Percentiles rank a stretch among this genome's conserved stretches.
Conservation (phyloP, 1,140 invertebrate genomes). For the Drosophila albomicans region DNA sequence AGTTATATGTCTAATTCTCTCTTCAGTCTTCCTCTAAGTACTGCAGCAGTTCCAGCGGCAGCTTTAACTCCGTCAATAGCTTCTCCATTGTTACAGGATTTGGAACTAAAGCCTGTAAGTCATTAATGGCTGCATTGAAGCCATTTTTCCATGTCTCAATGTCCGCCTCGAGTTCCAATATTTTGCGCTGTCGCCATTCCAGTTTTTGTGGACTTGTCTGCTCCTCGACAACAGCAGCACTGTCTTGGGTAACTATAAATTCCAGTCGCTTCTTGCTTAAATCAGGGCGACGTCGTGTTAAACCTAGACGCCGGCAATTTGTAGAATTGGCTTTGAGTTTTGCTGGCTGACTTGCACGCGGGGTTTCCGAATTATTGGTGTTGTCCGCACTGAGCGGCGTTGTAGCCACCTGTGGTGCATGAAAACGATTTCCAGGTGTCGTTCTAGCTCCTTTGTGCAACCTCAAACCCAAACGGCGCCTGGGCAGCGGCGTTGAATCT, state of each 20-base stretch:
- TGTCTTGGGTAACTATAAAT: constrained; percentile 24
- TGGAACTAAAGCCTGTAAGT: constrained; percentile 50
- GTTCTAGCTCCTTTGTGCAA: constrained; percentile 18
- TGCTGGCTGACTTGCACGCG: constrained; percentile 13
- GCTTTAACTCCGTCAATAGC: constrained; percentile 49
- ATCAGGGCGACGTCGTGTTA: constrained; percentile 53
- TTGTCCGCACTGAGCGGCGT: neutral
- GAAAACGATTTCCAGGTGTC: constrained; percentile 21
- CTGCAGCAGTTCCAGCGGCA: constrained; percentile 60
- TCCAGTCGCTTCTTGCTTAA: constrained; percentile 62
- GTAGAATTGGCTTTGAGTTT: constrained; percentile 37
- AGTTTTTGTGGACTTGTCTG: neutral
- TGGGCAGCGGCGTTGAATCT: constrained; percentile 25
- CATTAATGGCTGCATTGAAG: constrained; percentile 57
- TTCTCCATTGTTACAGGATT: constrained; percentile 35
- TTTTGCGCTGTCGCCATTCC: constrained; percentile 30
- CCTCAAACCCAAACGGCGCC: constrained; percentile 33
- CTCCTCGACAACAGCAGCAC: neutral
- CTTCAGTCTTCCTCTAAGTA: constrained; percentile 68
- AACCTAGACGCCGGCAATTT: constrained; percentile 53
- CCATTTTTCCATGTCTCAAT: constrained; percentile 63
- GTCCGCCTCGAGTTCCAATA: constrained; percentile 52
- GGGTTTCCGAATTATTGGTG: constrained; percentile 30
- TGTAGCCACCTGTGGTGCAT: constrained; percentile 1
- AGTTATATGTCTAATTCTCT: constrained; percentile 1